phyloP scores from a whole-genome alignment of 2,888 invertebrate species.

The Drosophila setosimentum region DNA sequence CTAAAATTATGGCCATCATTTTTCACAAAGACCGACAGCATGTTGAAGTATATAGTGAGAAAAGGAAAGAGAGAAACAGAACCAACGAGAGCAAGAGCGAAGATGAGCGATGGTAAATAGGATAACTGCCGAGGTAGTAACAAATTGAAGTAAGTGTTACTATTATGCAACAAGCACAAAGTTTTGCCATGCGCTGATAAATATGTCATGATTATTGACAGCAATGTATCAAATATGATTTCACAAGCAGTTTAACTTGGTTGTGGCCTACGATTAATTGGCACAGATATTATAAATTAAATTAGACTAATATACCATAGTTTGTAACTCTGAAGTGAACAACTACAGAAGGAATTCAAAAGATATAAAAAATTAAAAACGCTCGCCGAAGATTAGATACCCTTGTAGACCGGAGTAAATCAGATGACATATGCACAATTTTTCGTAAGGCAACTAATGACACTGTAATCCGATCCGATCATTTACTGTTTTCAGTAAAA shows the following conservation, averaged over 20 bases:
- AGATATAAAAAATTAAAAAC: background rate
- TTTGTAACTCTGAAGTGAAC: background rate
- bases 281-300: background rate
- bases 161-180: slow-evolving; percentile 41
- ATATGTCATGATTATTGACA: slow-evolving; percentile 52
- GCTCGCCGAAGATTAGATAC: background rate
- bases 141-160: slow-evolving; percentile 27
- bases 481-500: background rate
- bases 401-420: too few species aligned
- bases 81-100: background rate
- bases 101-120: slow-evolving; percentile 4
- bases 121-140: background rate
- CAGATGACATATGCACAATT: background rate
- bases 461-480: background rate
- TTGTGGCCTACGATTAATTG: background rate
- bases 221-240: slow-evolving; percentile 27
- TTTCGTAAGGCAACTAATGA: background rate
- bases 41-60: background rate
- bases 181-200: slow-evolving; percentile 37
- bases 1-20: slow-evolving; percentile 74
- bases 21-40: slow-evolving; percentile 57
- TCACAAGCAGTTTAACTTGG: background rate
- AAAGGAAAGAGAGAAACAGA: background rate
- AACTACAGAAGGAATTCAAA: background rate
- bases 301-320: background rate